Conservation (phyloP, 2,888 invertebrate genomes). For the Ctenicera cuprea region DNA sequence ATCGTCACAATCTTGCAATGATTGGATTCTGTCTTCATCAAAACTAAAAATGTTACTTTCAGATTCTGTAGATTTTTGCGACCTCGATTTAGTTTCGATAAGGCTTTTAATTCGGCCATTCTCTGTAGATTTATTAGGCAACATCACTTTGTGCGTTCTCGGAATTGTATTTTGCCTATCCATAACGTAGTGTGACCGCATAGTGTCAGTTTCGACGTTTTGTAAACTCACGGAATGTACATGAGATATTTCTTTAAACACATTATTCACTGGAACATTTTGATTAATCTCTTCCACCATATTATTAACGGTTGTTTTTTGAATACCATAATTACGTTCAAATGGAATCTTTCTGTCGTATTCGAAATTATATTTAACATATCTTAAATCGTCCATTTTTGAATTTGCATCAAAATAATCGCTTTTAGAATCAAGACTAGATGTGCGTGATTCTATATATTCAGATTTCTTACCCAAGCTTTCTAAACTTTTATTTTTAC, state of each 20-base stretch:
- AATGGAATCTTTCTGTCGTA: slow-evolving; percentile 71
- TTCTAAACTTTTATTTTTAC: slow-evolving; percentile 64
- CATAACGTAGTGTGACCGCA: slow-evolving; percentile 74
- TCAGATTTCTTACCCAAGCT: slow-evolving; percentile 62
- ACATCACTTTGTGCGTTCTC: slow-evolving; percentile 64
- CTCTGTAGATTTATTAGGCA: slow-evolving; percentile 35
- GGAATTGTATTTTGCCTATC: slow-evolving; percentile 73
- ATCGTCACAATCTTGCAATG: slow-evolving; percentile 76
- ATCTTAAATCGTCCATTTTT: slow-evolving; percentile 63
- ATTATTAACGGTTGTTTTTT: slow-evolving; percentile 60
- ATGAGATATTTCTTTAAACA: slow-evolving; percentile 65
- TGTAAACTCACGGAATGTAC: slow-evolving; percentile 82
- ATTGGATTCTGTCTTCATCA: slow-evolving; percentile 85
- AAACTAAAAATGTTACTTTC: slow-evolving; percentile 84
- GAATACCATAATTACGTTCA: slow-evolving; percentile 71
- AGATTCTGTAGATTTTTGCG: slow-evolving; percentile 81
- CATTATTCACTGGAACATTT: slow-evolving; percentile 35
- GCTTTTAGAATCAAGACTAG: slow-evolving; percentile 81
- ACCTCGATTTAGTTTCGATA: slow-evolving; percentile 68
- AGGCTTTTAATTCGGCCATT: slow-evolving; percentile 42
- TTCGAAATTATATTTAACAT: slow-evolving; percentile 61
- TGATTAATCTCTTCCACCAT: slow-evolving; percentile 45
- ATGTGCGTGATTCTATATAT: slow-evolving; percentile 78
- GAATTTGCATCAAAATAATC: slow-evolving; percentile 77
- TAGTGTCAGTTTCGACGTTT: slow-evolving; percentile 81